Evolutionary conservation across 2,113 vertebrate genomes (phyloP).

Genomic region (Illadopsis cleaveri): DNA sequence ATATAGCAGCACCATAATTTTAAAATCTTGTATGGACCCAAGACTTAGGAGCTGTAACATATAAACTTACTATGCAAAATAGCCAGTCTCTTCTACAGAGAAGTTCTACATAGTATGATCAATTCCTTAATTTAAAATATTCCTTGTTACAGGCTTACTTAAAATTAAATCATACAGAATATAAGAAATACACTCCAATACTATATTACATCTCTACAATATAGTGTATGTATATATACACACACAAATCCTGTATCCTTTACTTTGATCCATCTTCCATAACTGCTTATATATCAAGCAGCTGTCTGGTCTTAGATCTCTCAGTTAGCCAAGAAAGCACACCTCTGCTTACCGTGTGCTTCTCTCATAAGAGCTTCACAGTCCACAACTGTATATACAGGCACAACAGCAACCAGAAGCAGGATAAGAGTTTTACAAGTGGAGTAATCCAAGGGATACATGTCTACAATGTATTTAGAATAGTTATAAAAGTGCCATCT

Average conservation of each 20-base stretch:
- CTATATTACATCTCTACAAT: background rate
- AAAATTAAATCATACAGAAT: background rate
- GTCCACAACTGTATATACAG: background rate
- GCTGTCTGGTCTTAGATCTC: background rate
- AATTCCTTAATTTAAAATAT: background rate
- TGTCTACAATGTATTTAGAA: background rate
- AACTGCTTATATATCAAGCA: background rate
- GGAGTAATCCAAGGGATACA: background rate
- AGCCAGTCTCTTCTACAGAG: background rate
- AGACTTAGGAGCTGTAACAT: background rate
- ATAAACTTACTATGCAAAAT: background rate
- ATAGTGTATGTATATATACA: fast-evolving
- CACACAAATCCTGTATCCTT: background rate
- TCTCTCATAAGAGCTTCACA: background rate
- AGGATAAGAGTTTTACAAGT: background rate
- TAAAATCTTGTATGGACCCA: background rate
- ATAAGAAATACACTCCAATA: background rate
- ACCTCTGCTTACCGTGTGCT: background rate
- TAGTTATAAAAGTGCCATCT: background rate
- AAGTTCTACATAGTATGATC: background rate
- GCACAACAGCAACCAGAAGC: background rate
- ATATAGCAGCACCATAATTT: background rate
- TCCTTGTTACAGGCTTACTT: background rate
- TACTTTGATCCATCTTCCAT: background rate
- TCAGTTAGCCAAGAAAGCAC: background rate